Evolutionary conservation across 2,797 vertebrate species (phyloP), one percentile per base, ranked within the genome.

Genomic region (Ptychadena robeensis): DNA sequence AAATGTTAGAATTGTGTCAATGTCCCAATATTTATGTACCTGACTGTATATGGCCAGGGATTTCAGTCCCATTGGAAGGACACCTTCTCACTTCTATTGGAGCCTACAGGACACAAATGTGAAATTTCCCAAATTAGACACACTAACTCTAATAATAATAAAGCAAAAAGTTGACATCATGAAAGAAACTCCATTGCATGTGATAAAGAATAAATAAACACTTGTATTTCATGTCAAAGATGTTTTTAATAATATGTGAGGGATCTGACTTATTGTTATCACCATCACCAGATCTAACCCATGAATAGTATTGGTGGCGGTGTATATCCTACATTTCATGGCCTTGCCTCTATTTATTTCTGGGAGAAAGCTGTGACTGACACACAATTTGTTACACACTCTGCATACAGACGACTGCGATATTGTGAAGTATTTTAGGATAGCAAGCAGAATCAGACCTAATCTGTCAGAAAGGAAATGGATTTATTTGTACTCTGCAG

Each of bases 401-500:
- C 9, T 48, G 74, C 40, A 79, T 34, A 34, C 31, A 38, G 67
- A 44, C 61, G 70, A 66, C 57, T 22, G 79, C 68, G 69, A 38
- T 78, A 78, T 78, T 78, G 63, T 66, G 32, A 1, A 67, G 25
- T 37, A 37, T 25, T 75, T 65, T 64, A 15, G 15, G 38, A 34
- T 37, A 35, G 31, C 25, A 53, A 73, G 73, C 37, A 76, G n/a
- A 76, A 40, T 61, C 65, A 31, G 30, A 35, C 63, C 31, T 66
- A 65, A 48, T 48, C 59, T 68, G 64, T 78, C 40, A 32, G 75
- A 22, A 31, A 78, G 75, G 75, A 78, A 78, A 68, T 35, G n/a
- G 63, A 78, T 78, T 78, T 14, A 78, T 78, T 67, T 78, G 64
- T 78, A 64, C 38, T 67, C 38, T 34, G 64, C 66, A 31, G 64